Conservation (phyloP, 2,797 vertebrate species). For the Labroides dimidiatus region DNA sequence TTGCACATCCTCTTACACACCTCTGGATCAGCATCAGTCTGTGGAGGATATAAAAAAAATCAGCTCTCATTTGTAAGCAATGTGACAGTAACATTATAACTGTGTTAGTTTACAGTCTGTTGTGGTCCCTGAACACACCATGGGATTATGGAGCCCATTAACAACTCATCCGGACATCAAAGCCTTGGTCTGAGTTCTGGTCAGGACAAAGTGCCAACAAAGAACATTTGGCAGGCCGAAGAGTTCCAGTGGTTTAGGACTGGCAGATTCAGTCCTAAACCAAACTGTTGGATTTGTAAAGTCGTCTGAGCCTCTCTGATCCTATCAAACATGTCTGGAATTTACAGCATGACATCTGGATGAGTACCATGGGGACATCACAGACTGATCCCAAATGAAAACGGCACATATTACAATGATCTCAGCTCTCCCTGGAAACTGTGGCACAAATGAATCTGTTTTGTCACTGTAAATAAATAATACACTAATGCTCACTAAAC, state of each 20-base stretch:
- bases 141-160: conserved; percentile 24
- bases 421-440: neutral
- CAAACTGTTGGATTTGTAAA: conserved; percentile 44
- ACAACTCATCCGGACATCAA: conserved; percentile 26
- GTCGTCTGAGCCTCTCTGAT: conserved; percentile 60
- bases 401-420: neutral
- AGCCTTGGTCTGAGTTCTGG: conserved; percentile 18
- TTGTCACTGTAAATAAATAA: neutral
- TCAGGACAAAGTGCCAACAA: conserved; percentile 37
- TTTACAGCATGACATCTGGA: conserved; percentile 55
- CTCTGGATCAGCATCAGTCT: conserved; percentile 98
- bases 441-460: neutral
- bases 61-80: neutral
- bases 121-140: neutral
- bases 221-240: conserved; percentile 43
- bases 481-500: neutral
- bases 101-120: conserved; percentile 18
- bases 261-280: conserved; percentile 43
- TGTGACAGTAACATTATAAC: neutral
- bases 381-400: conserved; percentile 10
- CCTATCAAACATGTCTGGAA: conserved; percentile 60
- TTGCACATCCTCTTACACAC: conserved; percentile 98
- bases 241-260: conserved; percentile 6
- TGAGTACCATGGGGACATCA: conserved; percentile 5
- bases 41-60: conserved; percentile 38